A percentile compares a stretch with the other conserved stretches of the same genome.
Conservation (phyloP, 2,888 invertebrate species). For the Standfussiana lucernea region DNA sequence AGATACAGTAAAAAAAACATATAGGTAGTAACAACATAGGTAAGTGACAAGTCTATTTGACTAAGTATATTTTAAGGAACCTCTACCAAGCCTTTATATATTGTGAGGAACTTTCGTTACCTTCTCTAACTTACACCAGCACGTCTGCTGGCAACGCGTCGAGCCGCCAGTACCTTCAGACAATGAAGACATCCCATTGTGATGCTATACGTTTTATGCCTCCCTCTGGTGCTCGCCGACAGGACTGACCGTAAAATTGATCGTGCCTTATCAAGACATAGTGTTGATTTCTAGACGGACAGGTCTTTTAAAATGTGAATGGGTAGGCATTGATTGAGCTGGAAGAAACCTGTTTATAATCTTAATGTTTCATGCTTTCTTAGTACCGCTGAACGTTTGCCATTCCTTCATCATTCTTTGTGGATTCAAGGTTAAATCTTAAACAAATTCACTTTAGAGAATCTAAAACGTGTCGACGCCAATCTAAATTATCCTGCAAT, state of each 20-base stretch:
- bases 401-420: not conserved
- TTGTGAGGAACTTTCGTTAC: not conserved
- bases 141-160: constrained; percentile 80
- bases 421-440: not conserved
- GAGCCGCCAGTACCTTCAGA: constrained; percentile 82
- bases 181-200: constrained; percentile 87
- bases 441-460: not conserved
- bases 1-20: not conserved
- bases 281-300: constrained; percentile 38
- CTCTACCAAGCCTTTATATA: not conserved
- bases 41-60: not conserved
- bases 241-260: constrained; percentile 69
- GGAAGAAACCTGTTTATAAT: not conserved
- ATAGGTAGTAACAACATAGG: not conserved
- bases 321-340: constrained; percentile 23
- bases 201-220: constrained; percentile 83
- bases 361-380: not conserved
- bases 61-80: not conserved
- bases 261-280: constrained; percentile 42
- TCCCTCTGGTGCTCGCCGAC: constrained; percentile 67
- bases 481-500: not conserved
- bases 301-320: constrained; percentile 16
- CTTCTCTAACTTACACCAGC: constrained; percentile 71
- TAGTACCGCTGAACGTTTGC: constrained; percentile 14
- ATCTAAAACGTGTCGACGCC: not conserved